A percentile compares a stretch with the other conserved stretches of the same genome.
Conservation (phyloP, 2,888 invertebrate species). For the Erebia ligea region DNA sequence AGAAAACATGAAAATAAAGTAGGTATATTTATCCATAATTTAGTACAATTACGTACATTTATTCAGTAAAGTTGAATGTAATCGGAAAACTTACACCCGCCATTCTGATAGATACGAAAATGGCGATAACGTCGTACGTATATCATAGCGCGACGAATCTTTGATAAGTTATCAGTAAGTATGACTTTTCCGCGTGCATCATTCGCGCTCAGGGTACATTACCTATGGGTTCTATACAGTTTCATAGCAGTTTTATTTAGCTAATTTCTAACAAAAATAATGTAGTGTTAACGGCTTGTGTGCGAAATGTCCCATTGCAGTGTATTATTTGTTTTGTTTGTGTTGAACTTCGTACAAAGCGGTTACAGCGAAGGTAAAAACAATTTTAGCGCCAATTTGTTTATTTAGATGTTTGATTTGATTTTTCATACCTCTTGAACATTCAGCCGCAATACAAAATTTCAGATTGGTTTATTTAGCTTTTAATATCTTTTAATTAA, state of each 20-base stretch:
- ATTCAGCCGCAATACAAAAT: too few species aligned
- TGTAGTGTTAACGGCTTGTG: conserved; percentile 27
- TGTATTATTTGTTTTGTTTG: conserved; percentile 52
- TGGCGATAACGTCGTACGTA: conserved; percentile 35
- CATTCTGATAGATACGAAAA: too few species aligned
- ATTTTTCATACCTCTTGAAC: too few species aligned
- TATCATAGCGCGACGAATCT: conserved; percentile 59
- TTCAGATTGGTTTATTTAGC: too few species aligned
- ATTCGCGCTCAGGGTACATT: conserved; percentile 25
- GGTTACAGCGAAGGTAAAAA: conserved; percentile 47
- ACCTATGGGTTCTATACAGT: conserved; percentile 37
- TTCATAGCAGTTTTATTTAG: conserved; percentile 34
- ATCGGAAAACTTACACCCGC: too few species aligned
- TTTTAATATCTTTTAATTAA: too few species aligned
- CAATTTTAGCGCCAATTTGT: background rate
- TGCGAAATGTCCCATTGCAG: conserved; percentile 55
- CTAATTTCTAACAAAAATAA: conserved; percentile 18
- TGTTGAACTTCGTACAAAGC: conserved; percentile 52
- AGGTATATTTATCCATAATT: too few species aligned
- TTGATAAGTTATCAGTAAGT: conserved; percentile 67
- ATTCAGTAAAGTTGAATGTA: too few species aligned
- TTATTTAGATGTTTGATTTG: background rate
- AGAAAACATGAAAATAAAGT: too few species aligned
- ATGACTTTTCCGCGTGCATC: conserved; percentile 49
- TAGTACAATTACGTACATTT: too few species aligned